These are phyloP conservation scores for Sakesphorus luctuosus DNA, from an alignment of 2,113 vertebrate genomes.

Conservation along the genomic window DNA sequence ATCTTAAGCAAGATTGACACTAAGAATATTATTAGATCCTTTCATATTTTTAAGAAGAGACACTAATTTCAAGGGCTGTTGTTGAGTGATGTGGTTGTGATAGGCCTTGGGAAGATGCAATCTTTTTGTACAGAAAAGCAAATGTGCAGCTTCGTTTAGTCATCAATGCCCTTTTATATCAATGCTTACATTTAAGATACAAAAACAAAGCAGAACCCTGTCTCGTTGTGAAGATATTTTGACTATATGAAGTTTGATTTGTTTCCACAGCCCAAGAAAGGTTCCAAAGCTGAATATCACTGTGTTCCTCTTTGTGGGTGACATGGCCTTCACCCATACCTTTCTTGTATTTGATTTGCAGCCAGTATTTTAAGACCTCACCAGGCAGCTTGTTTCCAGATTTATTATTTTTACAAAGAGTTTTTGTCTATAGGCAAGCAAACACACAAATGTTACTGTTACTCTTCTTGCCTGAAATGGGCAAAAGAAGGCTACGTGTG, in stretches of 20 bases:
- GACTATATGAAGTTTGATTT: conserved; percentile 38
- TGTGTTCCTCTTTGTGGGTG: neutral
- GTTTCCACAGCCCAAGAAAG: neutral
- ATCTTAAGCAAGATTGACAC: neutral
- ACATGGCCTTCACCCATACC: conserved; percentile 44
- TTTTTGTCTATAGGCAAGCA: conserved; percentile 20
- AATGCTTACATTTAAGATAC: neutral
- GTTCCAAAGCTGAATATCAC: conserved; percentile 25
- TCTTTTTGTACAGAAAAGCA: neutral
- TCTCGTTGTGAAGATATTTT: conserved; percentile 42
- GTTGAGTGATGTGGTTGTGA: conserved; percentile 11
- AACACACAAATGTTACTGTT: neutral
- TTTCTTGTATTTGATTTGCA: conserved; percentile 49
- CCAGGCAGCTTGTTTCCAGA: conserved; percentile 12
- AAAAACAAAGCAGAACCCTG: conserved; percentile 21
- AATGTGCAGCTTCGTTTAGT: neutral
- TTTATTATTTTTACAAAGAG: conserved; percentile 46
- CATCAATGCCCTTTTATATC: neutral
- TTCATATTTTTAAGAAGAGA: conserved; percentile 33
- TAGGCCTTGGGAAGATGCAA: neutral
- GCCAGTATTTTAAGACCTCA: conserved; percentile 42
- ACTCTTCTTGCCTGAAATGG: neutral
- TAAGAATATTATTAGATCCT: neutral
- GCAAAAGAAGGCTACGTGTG: neutral
- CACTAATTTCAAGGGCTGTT: conserved; percentile 28